These are phyloP conservation scores for Drosophila cracens DNA, from an alignment of 2,888 invertebrate species.

Conservation along the genomic window DNA sequence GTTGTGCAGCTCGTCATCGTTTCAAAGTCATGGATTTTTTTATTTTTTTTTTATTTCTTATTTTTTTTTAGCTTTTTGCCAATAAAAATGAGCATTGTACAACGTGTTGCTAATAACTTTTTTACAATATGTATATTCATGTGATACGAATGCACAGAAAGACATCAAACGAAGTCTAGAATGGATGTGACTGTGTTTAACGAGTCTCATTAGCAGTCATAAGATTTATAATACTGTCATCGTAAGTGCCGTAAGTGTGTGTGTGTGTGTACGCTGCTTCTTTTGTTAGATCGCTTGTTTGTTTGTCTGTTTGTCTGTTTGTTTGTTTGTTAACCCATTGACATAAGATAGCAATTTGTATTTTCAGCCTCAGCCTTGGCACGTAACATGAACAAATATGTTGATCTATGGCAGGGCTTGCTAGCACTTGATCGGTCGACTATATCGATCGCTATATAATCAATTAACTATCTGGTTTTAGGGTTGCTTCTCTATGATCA, in stretches of 20 bases:
- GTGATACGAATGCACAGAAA: constrained; percentile 2
- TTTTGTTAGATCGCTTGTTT: constrained; percentile 51
- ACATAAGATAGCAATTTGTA: constrained; percentile 53
- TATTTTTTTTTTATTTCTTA: neutral
- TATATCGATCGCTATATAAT: neutral
- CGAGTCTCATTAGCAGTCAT: constrained; percentile 60
- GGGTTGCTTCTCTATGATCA: neutral
- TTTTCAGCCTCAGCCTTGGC: constrained; percentile 42
- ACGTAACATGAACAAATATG: constrained; percentile 39
- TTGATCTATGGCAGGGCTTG: constrained; percentile 20
- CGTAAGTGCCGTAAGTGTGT: constrained; percentile 15
- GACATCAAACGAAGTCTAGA: constrained; percentile 28
- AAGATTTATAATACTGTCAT: constrained; percentile 60
- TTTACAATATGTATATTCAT: constrained; percentile 14
- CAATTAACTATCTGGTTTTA: neutral
- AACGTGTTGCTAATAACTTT: constrained; percentile 54
- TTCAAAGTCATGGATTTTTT: constrained; percentile 33
- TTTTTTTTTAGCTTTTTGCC: constrained; percentile 2
- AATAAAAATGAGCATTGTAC: constrained; percentile 41
- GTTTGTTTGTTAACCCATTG: constrained; percentile 57
- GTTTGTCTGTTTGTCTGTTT: constrained; percentile 33
- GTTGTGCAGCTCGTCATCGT: constrained; percentile 36
- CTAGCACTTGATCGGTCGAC: constrained; percentile 4
- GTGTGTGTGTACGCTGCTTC: constrained; percentile 27
- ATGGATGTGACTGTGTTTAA: constrained; percentile 41